Base-by-base conservation (phyloP, 1,140 invertebrate species). In the Bombus huntii region DNA sequence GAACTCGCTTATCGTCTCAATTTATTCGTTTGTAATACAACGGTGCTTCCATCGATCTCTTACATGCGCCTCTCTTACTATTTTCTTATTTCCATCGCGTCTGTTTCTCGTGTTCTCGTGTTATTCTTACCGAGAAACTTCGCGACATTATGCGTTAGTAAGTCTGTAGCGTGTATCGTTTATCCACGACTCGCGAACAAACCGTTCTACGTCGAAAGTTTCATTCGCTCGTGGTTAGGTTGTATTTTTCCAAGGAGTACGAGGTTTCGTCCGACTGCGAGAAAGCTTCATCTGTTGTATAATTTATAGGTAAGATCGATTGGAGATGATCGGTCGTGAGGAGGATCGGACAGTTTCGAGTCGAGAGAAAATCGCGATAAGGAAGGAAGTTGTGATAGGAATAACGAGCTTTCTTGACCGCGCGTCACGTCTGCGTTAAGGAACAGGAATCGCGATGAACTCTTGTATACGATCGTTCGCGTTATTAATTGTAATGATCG, bases 401-500 rank as follows among this genome's bases (percentile, higher is more conserved):
- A 28, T 77, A 78, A 83, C 65, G 31, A 83, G 74, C n/a, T 1
- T 83, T 71, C 65, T 79, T 25, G 37, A 18, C 44, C 1, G 28
- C 28, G 47, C 74, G 73, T 77, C 73, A 68, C 59, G 81, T 76
- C 31, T 10, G 3, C 34, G 13, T 42, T 18, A 53, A 71, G 47
- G 59, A 79, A 79, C 59, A 3, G 39, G 13, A 70, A 59, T 57
- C 34, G 44, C 25, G 28, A 62, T n/a, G 47, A 53, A 53, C 74
- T 34, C 47, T 79, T 37, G 66, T 71, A 34, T 39, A 34, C 66
- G 37, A 15, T 39, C 39, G 57, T 82, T 66, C 71, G 57, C 9
- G 39, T 79, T 66, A 53, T 84, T 79, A 84, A 84, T 84, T 78
- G 47, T 34, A 42, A 84, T 25, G 44, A 71, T 71, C 82, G 73